Conservation (phyloP, 2,113 vertebrate genomes). For the Entomyzon cyanotis region DNA sequence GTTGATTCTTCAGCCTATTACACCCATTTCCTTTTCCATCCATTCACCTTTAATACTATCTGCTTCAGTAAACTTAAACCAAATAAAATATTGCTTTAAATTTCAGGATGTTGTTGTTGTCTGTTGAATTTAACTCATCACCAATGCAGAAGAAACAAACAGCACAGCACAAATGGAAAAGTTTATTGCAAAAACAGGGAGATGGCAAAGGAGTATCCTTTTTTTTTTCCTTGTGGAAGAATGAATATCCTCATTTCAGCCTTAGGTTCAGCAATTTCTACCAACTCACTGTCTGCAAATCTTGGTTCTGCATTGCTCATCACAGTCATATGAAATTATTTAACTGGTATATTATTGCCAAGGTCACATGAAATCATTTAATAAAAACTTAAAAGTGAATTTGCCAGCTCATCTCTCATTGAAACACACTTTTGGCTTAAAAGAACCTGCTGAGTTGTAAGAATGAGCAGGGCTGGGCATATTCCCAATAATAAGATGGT, state of each 20-base stretch:
- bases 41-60: background rate
- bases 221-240: background rate
- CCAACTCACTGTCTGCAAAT: conserved; percentile 11
- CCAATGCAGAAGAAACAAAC: conserved; percentile 6
- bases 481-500: conserved; percentile 33
- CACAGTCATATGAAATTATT: conserved; percentile 51
- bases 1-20: background rate
- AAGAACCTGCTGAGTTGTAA: conserved; percentile 40
- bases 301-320: background rate
- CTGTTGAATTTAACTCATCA: conserved; percentile 51
- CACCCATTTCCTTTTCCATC: accelerated
- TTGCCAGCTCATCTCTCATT: background rate
- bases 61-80: background rate
- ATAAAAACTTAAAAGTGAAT: conserved; percentile 8
- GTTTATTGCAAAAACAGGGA: conserved; percentile 59
- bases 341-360: conserved; percentile 17
- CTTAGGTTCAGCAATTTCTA: conserved; percentile 1
- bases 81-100: conserved; percentile 27
- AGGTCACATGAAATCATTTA: conserved; percentile 50
- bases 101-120: conserved; percentile 31
- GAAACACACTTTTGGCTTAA: conserved; percentile 30
- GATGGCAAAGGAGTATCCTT: background rate
- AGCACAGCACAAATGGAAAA: conserved; percentile 51
- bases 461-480: conserved; percentile 15
- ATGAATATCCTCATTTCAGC: conserved; percentile 29